phyloP scores from a whole-genome alignment of 2,797 vertebrate genomes.

The Arctocebus calabarensis region DNA sequence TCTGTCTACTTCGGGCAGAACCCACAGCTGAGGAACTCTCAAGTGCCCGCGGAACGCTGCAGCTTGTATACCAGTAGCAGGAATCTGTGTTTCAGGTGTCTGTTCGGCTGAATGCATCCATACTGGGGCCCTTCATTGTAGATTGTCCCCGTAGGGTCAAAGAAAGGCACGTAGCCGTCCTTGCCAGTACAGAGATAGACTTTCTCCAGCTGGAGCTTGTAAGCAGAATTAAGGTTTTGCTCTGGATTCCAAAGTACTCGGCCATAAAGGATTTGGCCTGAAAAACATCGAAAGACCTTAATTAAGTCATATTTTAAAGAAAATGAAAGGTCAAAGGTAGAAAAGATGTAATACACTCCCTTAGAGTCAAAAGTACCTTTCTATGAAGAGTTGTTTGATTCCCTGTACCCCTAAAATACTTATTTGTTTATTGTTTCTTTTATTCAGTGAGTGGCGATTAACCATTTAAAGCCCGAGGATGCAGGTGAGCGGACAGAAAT shows the following conservation, averaged over 20 bases:
- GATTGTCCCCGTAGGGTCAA: constrained; percentile 96
- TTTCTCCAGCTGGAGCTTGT: constrained; percentile 97
- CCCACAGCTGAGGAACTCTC: neutral
- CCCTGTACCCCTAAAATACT: neutral
- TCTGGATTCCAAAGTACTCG: constrained; percentile 97
- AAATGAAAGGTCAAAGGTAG: neutral
- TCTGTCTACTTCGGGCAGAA: neutral
- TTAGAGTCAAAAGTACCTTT: neutral
- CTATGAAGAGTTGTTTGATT: neutral
- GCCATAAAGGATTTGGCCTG: constrained; percentile 96
- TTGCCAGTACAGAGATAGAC: constrained; percentile 97
- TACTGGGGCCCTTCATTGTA: constrained; percentile 98
- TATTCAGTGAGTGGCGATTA: neutral
- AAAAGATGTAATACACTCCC: neutral
- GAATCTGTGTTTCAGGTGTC: constrained; percentile 96
- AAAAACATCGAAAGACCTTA: constrained; percentile 68
- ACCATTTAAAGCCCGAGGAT: neutral
- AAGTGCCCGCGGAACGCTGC: neutral
- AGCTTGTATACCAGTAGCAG: constrained; percentile 93
- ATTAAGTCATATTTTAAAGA: constrained; percentile 36
- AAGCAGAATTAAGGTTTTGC: constrained; percentile 96
- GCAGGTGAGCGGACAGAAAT: neutral
- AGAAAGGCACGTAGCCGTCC: constrained; percentile 98
- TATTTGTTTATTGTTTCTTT: neutral
- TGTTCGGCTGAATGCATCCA: constrained; percentile 98